Evolutionary conservation across 2,797 vertebrate genomes (phyloP), one percentile per base, ranked within the genome.

Genomic region (Heliangelus exortis): DNA sequence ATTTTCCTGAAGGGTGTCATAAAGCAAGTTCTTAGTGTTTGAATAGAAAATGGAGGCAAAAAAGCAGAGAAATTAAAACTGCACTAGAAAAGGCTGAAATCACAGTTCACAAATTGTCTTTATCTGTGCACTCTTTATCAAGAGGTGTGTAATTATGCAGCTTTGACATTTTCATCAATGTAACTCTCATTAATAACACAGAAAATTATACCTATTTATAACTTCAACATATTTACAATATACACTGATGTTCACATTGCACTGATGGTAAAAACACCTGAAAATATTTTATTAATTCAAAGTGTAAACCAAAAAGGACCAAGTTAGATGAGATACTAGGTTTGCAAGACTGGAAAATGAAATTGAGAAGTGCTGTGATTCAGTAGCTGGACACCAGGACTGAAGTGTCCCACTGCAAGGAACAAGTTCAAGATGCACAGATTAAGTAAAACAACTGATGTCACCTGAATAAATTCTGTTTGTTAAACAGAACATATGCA

Each of bases 81-180:
- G 89, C 12, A 8, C 43, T 50, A 59, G 62, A 73, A 87, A 63
- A 90, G 57, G 58, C 45, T 87, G 59, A 96, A 93, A 87, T 93
- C 66, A 84, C 29, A 87, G 76, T 85, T 93, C 94, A 89, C 54
- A 68, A 78, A 86, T 84, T 83, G 77, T 76, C 58, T 77, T 94
- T 79, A 58, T 91, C 76, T 88, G 81, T 5, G 28, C 59, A 59
- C 41, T 75, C 67, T 91, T 84, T 95, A 96, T 89, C 93, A 62
- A 92, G 62, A 81, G 88, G 66, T 62, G 29, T 6, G 1, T 89
- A 96, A 96, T 95, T 96, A 96, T 91, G 89, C 79, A 87, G 87
- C 55, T 72, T 65, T 97, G 93, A 96, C 88, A 96, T 96, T 97
- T 97, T 94, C 93, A 93, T 95, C 69, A 92, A 88, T 88, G 87